Base-by-base conservation (phyloP, 2,113 vertebrate genomes). In the Microcebus tavaratra region DNA sequence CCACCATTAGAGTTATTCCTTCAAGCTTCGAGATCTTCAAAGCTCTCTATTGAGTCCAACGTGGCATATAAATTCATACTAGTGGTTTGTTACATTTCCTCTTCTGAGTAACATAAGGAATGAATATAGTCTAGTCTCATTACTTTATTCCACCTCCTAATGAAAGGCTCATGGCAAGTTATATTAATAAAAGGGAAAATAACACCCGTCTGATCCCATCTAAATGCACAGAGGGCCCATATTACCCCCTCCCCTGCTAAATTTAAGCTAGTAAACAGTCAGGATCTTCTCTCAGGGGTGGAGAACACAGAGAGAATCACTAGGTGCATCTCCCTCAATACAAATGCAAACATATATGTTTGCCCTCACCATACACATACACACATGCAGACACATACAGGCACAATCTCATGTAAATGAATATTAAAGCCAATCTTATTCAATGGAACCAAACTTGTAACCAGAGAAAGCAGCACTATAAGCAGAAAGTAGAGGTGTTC, bases 261-360 rank as follows among this genome's bases (percentile, higher is more conserved):
- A 61, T 93, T 42, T 88, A 88, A 95, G 39, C 48, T 15, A 83
- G n/a, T 50, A 75, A 84, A 95, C 39, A 88, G 75, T 42, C 36
- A 70, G 34, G 10, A 84, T 75, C 18, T 45, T 73, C 63, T 59
- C 36, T 34, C 36, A 68, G 21, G 15, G 9, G 13, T n/a, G 1
- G 10, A 0, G n/a, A 36, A 36, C 36, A 36, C 36, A 36, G 36
- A 36, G 36, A 36, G 36, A 45, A 55, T 34, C 36, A 48, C n/a
- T 63, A 34, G 18, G 15, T 36, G 3, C 34, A 39, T 48, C 48
- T 92, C 50, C 18, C 55, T 36, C 21, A 25, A 18, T 23, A 95
- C 36, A 85, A 91, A 91, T 23, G 8, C 27, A 81, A 80, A 50
- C 20, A 45, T 25, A 23, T 15, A 14, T 17, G 5, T 45, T 4